Percentiles rank a stretch among this genome's conserved stretches.
These are phyloP conservation scores for Hecatera dysodea DNA, from an alignment of 2,888 invertebrate species.

Conservation along the genomic window DNA sequence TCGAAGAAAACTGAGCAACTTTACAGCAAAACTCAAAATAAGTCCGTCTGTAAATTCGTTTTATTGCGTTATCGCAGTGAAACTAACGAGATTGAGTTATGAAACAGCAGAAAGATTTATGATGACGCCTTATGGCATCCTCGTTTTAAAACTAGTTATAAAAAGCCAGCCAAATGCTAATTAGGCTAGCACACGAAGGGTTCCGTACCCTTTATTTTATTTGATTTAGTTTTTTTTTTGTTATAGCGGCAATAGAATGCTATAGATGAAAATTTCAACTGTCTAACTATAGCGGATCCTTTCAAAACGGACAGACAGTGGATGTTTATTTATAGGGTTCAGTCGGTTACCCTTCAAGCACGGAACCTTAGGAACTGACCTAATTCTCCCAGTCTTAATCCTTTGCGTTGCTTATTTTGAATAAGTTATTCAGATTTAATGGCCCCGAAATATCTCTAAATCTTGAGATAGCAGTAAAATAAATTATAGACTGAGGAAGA, in stretches of 20 bases:
- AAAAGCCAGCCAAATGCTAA: neutral
- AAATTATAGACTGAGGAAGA: constrained; percentile 58
- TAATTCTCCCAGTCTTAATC: constrained; percentile 49
- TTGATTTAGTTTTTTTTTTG: neutral
- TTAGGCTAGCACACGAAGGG: neutral
- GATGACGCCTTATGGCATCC: constrained; percentile 70
- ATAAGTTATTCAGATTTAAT: constrained; percentile 63
- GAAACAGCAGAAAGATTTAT: constrained; percentile 79
- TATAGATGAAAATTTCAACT: neutral
- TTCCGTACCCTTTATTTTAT: neutral
- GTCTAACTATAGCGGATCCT: neutral
- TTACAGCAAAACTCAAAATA: constrained; percentile 60
- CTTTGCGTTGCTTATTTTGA: constrained; percentile 52
- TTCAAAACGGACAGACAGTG: neutral
- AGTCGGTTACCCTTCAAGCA: neutral
- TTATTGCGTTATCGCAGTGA: constrained; percentile 73
- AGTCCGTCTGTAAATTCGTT: constrained; percentile 66
- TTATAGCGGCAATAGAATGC: no score
- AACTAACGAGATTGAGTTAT: constrained; percentile 79
- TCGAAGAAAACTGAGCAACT: constrained; percentile 39
- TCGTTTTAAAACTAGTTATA: constrained; percentile 40
- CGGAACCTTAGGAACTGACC: constrained; percentile 36
- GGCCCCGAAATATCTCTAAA: constrained; percentile 58
- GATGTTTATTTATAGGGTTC: neutral
- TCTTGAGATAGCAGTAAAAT: constrained; percentile 61